phyloP scores from a whole-genome alignment of 2,888 invertebrate genomes.

The Drosophila infuscata region DNA sequence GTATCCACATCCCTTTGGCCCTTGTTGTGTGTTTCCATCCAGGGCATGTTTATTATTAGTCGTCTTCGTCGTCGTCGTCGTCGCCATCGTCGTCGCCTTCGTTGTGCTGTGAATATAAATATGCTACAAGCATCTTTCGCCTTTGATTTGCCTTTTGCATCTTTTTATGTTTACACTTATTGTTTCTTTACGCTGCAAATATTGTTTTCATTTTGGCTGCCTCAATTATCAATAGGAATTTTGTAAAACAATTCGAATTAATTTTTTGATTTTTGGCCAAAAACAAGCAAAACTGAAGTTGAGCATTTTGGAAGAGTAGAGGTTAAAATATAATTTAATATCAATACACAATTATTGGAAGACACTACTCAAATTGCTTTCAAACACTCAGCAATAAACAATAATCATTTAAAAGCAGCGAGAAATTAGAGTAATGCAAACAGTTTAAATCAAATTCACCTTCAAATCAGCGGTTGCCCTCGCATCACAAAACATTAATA shows the following conservation, averaged over 20 bases:
- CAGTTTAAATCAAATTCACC: constrained; percentile 12
- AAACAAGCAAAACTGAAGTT: background rate
- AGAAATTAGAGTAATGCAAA: background rate
- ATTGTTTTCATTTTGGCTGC: constrained; percentile 17
- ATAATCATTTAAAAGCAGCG: background rate
- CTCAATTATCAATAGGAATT: constrained; percentile 1
- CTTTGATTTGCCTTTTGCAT: constrained; percentile 44
- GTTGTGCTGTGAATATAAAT: constrained; percentile 20
- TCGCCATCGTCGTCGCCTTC: constrained; percentile 16
- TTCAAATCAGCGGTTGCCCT: constrained; percentile 12
- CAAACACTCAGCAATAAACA: background rate
- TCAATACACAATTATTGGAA: background rate
- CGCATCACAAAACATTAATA: constrained; percentile 1
- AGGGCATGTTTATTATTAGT: constrained; percentile 46
- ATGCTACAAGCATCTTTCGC: constrained; percentile 13
- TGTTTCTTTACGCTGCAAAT: constrained; percentile 29
- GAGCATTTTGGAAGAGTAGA: background rate
- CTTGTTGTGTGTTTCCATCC: constrained; percentile 50
- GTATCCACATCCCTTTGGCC: constrained; percentile 32
- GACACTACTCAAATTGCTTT: background rate
- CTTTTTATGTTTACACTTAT: constrained; percentile 28
- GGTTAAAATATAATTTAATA: background rate
- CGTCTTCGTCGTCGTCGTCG: constrained; percentile 21
- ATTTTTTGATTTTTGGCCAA: background rate
- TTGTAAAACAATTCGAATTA: constrained; percentile 1